Evolutionary conservation across 2,797 vertebrate genomes (phyloP).

Genomic region (Neosalanx taihuensis): DNA sequence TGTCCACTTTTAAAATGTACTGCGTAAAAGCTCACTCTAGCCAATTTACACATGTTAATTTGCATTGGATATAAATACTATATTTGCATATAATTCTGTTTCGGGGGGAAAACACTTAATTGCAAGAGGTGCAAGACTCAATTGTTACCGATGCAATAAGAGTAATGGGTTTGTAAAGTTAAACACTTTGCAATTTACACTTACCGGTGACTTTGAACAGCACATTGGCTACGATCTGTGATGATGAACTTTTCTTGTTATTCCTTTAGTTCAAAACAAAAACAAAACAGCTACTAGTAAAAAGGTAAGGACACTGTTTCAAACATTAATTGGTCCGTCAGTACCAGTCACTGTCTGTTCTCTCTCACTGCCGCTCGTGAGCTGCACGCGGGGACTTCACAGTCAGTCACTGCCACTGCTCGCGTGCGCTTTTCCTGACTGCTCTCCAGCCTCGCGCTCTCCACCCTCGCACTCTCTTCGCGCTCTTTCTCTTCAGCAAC

Average conservation of each 20-base stretch:
- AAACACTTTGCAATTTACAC: background rate
- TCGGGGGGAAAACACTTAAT: no score
- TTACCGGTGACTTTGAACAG: background rate
- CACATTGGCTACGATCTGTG: background rate
- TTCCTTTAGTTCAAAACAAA: background rate
- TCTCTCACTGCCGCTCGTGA: conserved; percentile 26
- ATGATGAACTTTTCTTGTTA: background rate
- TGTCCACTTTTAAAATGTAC: background rate
- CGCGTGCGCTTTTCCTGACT: conserved; percentile 7
- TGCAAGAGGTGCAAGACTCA: background rate
- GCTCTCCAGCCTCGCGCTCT: background rate
- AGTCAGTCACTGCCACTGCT: conserved; percentile 9
- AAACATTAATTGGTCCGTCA: background rate
- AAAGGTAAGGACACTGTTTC: background rate
- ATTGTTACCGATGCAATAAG: background rate
- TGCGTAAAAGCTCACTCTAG: background rate
- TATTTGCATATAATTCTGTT: background rate
- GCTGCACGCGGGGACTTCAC: conserved; percentile 25
- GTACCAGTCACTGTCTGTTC: background rate
- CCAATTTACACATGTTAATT: background rate
- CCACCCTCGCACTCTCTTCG: background rate
- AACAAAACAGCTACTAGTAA: background rate
- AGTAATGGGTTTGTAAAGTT: background rate
- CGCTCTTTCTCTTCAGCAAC: background rate
- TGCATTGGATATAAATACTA: background rate